Evolutionary conservation across 2,888 invertebrate species (phyloP).

Genomic region (Seira ritae): DNA sequence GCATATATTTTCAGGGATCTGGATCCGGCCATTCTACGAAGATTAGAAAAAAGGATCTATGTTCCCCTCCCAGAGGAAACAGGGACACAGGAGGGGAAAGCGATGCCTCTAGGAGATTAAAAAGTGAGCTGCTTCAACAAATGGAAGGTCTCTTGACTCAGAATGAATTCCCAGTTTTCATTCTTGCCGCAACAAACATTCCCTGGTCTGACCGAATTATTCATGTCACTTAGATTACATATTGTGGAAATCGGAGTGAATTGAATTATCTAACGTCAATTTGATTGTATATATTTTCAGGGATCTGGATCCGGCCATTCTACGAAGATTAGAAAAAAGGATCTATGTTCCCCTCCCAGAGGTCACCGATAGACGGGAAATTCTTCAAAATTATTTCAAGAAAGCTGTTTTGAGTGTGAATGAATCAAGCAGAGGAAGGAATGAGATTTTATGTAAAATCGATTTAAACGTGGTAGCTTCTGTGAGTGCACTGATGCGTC

Average conservation of each 20-base stretch:
- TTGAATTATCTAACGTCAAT: too few relatives aligned
- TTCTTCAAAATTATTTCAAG: conserved; percentile 79
- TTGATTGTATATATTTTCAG: conserved; percentile 76
- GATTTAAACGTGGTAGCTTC: conserved; percentile 63
- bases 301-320: conserved; percentile 91
- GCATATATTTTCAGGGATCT: conserved; percentile 88
- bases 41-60: conserved; percentile 91
- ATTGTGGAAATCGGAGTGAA: not conserved
- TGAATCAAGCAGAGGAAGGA: conserved; percentile 71
- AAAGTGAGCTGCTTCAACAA: conserved; percentile 91
- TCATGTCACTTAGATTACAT: not conserved
- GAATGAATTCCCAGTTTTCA: conserved; percentile 79
- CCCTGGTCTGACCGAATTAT: conserved; percentile 83
- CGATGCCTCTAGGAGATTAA: conserved; percentile 91
- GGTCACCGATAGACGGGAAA: conserved; percentile 80
- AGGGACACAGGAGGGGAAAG: conserved; percentile 82
- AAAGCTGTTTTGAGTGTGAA: conserved; percentile 75
- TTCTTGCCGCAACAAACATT: conserved; percentile 92
- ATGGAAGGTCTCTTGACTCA: conserved; percentile 85
- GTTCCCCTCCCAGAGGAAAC: conserved; percentile 87
- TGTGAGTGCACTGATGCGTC: conserved; percentile 51
- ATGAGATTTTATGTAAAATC: conserved; percentile 58
- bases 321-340: conserved; percentile 91
- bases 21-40: conserved; percentile 89
- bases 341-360: conserved; percentile 88